A percentile compares a stretch with the other conserved stretches of the same genome.
Conservation (phyloP, 53 echinoderm and acorn worm species). For the Apostichopus leukothele region DNA sequence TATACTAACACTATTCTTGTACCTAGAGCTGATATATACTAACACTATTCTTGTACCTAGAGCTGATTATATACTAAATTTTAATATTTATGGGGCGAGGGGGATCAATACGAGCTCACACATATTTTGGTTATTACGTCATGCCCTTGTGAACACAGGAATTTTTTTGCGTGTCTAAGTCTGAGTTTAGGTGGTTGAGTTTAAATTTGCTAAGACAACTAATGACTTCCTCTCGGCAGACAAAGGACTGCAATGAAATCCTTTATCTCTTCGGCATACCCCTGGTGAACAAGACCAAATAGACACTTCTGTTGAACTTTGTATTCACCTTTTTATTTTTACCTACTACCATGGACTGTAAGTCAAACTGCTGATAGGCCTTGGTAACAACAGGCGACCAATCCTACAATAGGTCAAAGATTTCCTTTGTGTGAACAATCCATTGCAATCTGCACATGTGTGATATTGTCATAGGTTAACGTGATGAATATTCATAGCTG, state of each 20-base stretch:
- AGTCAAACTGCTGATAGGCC: conserved; percentile 12
- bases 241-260: conserved; percentile 16
- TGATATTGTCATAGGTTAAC: too few relatives aligned
- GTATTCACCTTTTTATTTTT: background rate
- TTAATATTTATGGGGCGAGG: too few relatives aligned
- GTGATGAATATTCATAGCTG: too few relatives aligned
- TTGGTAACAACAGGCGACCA: conserved; percentile 25
- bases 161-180: background rate
- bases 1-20: too few relatives aligned
- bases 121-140: too few relatives aligned
- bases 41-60: too few relatives aligned
- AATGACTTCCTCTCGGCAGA: conserved; percentile 22
- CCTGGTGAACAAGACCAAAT: background rate
- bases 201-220: conserved; percentile 25
- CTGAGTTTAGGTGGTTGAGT: conserved; percentile 5
- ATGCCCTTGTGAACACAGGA: too few relatives aligned
- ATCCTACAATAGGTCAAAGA: conserved; percentile 36
- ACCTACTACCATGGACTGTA: background rate
- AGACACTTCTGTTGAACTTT: conserved; percentile 24
- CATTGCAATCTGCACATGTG: too few relatives aligned
- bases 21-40: too few relatives aligned
- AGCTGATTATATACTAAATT: too few relatives aligned
- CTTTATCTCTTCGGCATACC: conserved; percentile 15
- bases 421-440: conserved; percentile 16
- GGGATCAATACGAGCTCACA: too few relatives aligned